Evolutionary conservation across 2,797 vertebrate species (phyloP).

Genomic region (Liasis olivaceus): DNA sequence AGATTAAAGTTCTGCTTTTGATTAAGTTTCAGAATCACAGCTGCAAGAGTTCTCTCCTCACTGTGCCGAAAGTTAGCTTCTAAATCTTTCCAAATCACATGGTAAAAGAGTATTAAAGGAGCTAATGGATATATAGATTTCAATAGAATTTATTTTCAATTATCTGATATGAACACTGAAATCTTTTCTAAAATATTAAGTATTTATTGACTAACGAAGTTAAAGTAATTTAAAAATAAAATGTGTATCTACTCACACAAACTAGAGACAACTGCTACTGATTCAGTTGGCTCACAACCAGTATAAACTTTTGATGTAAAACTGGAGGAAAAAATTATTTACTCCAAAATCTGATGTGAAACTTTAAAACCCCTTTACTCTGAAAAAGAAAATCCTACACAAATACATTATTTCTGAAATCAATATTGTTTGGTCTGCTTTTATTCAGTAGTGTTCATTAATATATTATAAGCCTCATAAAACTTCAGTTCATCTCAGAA

Average conservation of each 20-base stretch:
- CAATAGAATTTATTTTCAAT: background rate
- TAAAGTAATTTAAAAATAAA: constrained; percentile 1
- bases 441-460: constrained; percentile 17
- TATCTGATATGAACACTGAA: background rate
- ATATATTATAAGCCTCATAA: constrained; percentile 57
- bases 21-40: background rate
- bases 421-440: constrained; percentile 28
- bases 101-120: background rate
- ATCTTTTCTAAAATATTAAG: background rate
- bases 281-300: background rate
- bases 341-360: constrained; percentile 17
- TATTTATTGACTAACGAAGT: background rate
- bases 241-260: background rate
- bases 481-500: constrained; percentile 49
- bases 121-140: background rate
- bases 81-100: background rate
- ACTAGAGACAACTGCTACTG: background rate
- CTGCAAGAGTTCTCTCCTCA: background rate
- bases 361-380: constrained; percentile 1
- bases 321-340: background rate
- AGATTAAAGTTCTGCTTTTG: constrained; percentile 1
- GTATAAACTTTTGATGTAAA: background rate
- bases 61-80: background rate
- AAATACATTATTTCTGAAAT: constrained; percentile 36
- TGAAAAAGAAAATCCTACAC: constrained; percentile 22